Conservation (phyloP, 2,113 vertebrate species). For the Danio rerio region GRCz12tu NC_133192.1:12250001-12250500, state of each 20-base stretch:
- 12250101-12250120: not conserved
- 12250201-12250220: conserved; percentile 24
- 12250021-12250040: not conserved
- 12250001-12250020: not conserved
- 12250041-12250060: no score
- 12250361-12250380: no score
- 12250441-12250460: no score
- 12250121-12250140: conserved; percentile 45
- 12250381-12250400: no score
- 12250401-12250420: no score
- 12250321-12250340: not conserved
- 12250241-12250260: conserved; percentile 44
- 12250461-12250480: no score
- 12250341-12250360: no score
- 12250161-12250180: conserved; percentile 58
- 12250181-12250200: conserved; percentile 60
- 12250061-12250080: no score
- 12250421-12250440: no score
- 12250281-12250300: conserved; percentile 24
- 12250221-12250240: conserved; percentile 55
- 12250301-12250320: not conserved
- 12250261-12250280: conserved; percentile 26
- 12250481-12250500: no score
- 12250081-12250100: no score
- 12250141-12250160: conserved; percentile 48